Base-by-base conservation (phyloP, 2,888 invertebrate species). In the Macrosoma leucophasiata region DNA sequence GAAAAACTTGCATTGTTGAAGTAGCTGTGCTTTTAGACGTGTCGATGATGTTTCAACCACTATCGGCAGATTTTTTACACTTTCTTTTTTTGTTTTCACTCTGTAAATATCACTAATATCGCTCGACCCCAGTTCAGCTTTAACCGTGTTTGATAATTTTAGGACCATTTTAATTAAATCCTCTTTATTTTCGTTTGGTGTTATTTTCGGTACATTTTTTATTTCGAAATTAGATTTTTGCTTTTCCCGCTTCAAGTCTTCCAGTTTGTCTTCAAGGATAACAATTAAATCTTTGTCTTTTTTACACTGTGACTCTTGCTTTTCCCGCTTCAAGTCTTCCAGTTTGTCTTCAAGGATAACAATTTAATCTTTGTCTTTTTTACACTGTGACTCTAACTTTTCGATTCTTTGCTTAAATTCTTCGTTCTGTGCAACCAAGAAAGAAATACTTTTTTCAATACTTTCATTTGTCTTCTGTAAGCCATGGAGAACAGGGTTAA, bases 141-240 rank as follows among this genome's bases (percentile, higher is more conserved):
- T n/a, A n/a, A n/a, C n/a, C n/a, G n/a, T n/a, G n/a, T n/a, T n/a
- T n/a, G n/a, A n/a, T n/a, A n/a, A n/a, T n/a, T n/a, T n/a, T n/a
- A n/a, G n/a, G n/a, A 26, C 8, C 8, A 26, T 17, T 4, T 32
- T 15, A 4, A 26, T 2, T 1, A 32, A 17, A 11, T 32, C 32
- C 5, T 20, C 20, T 12, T 32, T 32, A 11, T 25, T 32, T 26
- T 25, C 32, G 10, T 6, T 20, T n/a, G n/a, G n/a, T n/a, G n/a
- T 8, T 23, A 20, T 10, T 32, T 32, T 11, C 20, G 32, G 25
- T 3, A 32, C 26, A 25, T 32, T 32, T 20, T 26, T 32, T 12
- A 32, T 14, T 15, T 25, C 25, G 1, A 32, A 19, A 8, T 25
- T 25, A 12, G 32, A 11, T 25, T 32, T 32, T 10, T 19, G 18